phyloP scores from a whole-genome alignment of 2,113 vertebrate species.

The Xenopus tropicalis region UCB_Xtro_10.0 CM004451.2:82335501-82336000 shows the following conservation, averaged over 20 bases:
- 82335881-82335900: constrained; percentile 91
- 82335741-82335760: neutral
- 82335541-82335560: constrained; percentile 77
- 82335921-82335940: no score
- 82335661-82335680: constrained; percentile 76
- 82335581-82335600: constrained; percentile 53
- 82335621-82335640: constrained; percentile 66
- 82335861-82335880: constrained; percentile 79
- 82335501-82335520: no score
- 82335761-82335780: neutral
- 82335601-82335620: constrained; percentile 50
- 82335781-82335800: neutral
- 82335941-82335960: no score
- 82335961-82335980: no score
- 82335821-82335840: constrained; percentile 75
- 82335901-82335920: constrained; percentile 74
- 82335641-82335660: constrained; percentile 80
- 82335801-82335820: constrained; percentile 72
- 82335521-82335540: constrained; percentile 74
- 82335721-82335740: neutral
- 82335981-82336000: no score
- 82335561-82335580: constrained; percentile 64
- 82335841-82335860: constrained; percentile 79
- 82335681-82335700: constrained; percentile 75
- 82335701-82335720: constrained; percentile 67